Percentiles rank a stretch among this genome's conserved stretches.
These are phyloP conservation scores for Pterois miles DNA, from an alignment of 2,797 vertebrate species.

Conservation along the genomic window DNA sequence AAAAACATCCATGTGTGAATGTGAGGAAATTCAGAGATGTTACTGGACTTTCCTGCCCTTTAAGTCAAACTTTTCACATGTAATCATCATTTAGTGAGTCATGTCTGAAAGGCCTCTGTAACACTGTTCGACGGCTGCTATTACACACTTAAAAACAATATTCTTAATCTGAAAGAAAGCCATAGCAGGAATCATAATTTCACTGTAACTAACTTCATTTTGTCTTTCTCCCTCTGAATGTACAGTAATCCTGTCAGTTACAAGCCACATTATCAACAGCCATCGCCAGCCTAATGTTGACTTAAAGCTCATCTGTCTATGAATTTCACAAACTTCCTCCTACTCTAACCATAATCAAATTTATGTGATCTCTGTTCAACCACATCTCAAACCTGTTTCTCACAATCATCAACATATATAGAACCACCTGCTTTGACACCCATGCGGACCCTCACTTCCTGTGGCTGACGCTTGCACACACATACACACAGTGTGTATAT, in stretches of 20 bases:
- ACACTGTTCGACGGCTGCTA: background rate
- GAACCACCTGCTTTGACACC: constrained; percentile 40
- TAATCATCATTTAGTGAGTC: constrained; percentile 42
- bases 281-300: background rate
- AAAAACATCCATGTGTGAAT: background rate
- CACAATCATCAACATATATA: background rate
- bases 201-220: background rate
- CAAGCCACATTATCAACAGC: background rate
- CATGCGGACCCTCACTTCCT: constrained; percentile 69
- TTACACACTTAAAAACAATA: background rate
- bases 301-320: background rate
- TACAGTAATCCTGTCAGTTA: background rate
- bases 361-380: constrained; percentile 44
- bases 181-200: too few species aligned
- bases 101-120: constrained; percentile 3
- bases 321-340: constrained; percentile 17
- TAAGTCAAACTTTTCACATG: constrained; percentile 24
- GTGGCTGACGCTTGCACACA: constrained; percentile 36
- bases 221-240: background rate
- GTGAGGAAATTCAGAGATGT: constrained; percentile 21
- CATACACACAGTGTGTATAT: background rate
- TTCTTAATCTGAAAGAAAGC: background rate
- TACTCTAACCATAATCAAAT: constrained; percentile 36
- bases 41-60: constrained; percentile 64
- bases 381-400: constrained; percentile 36